These are phyloP conservation scores for Lontra canadensis DNA, from an alignment of 2,113 vertebrate species.

Conservation along the genomic window DNA sequence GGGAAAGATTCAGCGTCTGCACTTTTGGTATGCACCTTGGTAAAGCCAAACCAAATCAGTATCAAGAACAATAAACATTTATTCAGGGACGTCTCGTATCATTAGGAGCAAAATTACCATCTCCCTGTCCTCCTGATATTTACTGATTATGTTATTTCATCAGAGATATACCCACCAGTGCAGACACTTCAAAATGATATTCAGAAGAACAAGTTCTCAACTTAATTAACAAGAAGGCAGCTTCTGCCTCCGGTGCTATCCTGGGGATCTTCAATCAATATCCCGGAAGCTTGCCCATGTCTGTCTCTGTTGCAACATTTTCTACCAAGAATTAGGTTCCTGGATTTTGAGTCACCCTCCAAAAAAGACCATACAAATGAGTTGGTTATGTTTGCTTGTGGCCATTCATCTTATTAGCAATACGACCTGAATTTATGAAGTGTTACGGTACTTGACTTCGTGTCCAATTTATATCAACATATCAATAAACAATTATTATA, in stretches of 20 bases:
- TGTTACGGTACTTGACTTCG: not conserved
- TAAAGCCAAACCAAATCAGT: slow-evolving; percentile 50
- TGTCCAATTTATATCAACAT: not conserved
- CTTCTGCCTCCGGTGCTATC: not conserved
- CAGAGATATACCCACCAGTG: not conserved
- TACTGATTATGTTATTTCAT: not conserved
- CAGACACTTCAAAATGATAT: not conserved
- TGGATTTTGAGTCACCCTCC: not conserved
- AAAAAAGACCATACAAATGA: not conserved
- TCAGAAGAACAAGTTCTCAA: not conserved
- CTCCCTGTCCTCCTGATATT: not conserved
- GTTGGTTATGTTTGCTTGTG: not conserved
- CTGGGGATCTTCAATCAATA: not conserved
- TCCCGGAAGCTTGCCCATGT: not conserved
- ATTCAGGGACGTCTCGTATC: not conserved
- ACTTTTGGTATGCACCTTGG: slow-evolving; percentile 3
- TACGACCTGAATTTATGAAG: slow-evolving; percentile 3
- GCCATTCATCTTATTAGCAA: not conserved
- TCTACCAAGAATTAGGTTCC: not conserved
- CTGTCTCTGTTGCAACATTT: not conserved
- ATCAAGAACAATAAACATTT: slow-evolving; percentile 41
- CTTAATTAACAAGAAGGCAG: not conserved
- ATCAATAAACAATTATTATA: not conserved
- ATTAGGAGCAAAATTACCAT: not conserved
- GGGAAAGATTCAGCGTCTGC: slow-evolving; percentile 42